These are phyloP conservation scores for Platerodrilus igneus DNA, from an alignment of 2,888 invertebrate species.

Conservation along the genomic window DNA sequence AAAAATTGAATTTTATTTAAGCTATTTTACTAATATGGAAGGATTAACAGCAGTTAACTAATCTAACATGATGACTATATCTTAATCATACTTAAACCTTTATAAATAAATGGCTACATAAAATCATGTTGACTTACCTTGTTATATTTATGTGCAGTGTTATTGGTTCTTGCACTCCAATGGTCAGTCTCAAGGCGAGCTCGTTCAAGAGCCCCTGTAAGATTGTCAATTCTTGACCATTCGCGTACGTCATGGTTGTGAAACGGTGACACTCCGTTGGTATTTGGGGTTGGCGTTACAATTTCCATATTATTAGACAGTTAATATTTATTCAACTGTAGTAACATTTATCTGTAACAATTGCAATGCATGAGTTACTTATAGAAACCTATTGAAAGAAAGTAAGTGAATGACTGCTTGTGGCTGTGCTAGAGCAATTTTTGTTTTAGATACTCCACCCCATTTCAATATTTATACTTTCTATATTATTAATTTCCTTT, in stretches of 20 bases:
- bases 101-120: too few species aligned
- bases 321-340: too few species aligned
- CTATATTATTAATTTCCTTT: slow-evolving; percentile 13
- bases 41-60: too few species aligned
- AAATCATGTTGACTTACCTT: slow-evolving; percentile 50
- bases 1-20: too few species aligned
- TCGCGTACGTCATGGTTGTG: slow-evolving; percentile 54
- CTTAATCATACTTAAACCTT: background rate
- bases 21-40: too few species aligned
- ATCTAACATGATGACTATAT: too few species aligned
- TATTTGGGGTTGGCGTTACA: slow-evolving; percentile 42
- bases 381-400: too few species aligned
- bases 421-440: too few species aligned
- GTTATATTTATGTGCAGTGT: slow-evolving; percentile 51
- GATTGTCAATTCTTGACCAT: slow-evolving; percentile 53
- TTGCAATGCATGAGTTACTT: too few species aligned
- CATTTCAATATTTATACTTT: too few species aligned
- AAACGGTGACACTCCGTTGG: slow-evolving; percentile 45
- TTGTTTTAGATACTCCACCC: too few species aligned
- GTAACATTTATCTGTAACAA: slow-evolving; percentile 4
- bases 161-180: slow-evolving; percentile 51
- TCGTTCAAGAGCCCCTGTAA: slow-evolving; percentile 53
- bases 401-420: too few species aligned
- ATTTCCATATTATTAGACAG: slow-evolving; percentile 43
- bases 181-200: slow-evolving; percentile 54